These are phyloP conservation scores for Poicephalus gulielmi DNA, from an alignment of 2,113 vertebrate species.

Conservation along the genomic window DNA sequence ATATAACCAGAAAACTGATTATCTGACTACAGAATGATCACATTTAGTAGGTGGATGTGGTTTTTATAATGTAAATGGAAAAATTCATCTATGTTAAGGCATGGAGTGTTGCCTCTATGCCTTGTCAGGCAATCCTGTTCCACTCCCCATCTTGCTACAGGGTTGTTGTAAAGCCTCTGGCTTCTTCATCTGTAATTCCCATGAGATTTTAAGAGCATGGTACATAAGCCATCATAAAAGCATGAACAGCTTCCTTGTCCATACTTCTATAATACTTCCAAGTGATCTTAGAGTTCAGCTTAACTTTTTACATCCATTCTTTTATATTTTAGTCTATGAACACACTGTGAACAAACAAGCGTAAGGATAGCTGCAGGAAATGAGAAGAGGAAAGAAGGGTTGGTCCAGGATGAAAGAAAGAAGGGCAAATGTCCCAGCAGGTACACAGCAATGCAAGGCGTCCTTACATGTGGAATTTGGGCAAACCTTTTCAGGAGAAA, in stretches of 20 bases:
- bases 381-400: neutral
- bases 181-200: neutral
- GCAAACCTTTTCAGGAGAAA: neutral
- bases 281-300: neutral
- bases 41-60: neutral
- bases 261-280: neutral
- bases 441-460: neutral
- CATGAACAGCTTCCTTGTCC: neutral
- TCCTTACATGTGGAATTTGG: neutral
- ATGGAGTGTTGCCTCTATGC: neutral
- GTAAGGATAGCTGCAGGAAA: neutral
- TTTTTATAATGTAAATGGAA: neutral
- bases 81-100: neutral
- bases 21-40: neutral
- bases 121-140: neutral
- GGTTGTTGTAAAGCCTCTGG: neutral
- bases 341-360: neutral
- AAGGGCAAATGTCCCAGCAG: neutral
- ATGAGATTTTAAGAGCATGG: neutral
- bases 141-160: neutral
- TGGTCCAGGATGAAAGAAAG: neutral
- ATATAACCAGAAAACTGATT: neutral
- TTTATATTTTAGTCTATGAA: neutral
- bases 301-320: neutral
- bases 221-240: neutral